A percentile compares a stretch with the other conserved stretches of the same genome.
Conservation (phyloP, 2,113 vertebrate genomes). For the Penelope pileata region DNA sequence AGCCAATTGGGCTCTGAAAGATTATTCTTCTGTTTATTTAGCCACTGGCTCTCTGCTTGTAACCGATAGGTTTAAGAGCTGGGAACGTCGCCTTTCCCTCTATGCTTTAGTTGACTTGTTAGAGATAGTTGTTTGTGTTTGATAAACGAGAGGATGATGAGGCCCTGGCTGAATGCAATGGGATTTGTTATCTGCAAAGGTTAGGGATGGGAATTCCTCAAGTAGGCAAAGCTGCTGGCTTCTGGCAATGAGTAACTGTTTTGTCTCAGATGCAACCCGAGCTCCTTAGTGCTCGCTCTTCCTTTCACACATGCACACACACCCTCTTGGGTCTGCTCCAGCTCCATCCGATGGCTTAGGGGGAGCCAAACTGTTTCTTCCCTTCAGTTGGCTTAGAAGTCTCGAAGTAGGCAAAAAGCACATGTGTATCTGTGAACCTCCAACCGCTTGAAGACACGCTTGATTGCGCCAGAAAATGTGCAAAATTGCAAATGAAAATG, state of each 20-base stretch:
- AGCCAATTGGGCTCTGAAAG: slow-evolving; percentile 32
- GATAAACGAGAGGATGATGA: slow-evolving; percentile 61
- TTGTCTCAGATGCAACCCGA: slow-evolving; percentile 53
- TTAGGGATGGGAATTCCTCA: slow-evolving; percentile 56
- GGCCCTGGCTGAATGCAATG: neutral
- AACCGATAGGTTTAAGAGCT: slow-evolving; percentile 28
- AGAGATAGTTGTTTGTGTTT: slow-evolving; percentile 57
- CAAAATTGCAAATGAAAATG: neutral
- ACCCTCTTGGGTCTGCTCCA: slow-evolving; percentile 15
- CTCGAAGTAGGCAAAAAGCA: neutral
- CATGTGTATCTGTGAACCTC: neutral
- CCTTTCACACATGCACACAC: slow-evolving; percentile 2
- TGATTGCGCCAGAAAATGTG: neutral
- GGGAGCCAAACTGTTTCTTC: neutral
- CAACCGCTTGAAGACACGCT: neutral
- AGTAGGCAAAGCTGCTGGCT: slow-evolving; percentile 24
- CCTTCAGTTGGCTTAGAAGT: neutral
- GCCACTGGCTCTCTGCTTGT: slow-evolving; percentile 15
- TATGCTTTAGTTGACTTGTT: slow-evolving; percentile 52
- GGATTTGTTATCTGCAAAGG: neutral
- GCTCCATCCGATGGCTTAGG: neutral
- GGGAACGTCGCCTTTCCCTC: slow-evolving; percentile 33
- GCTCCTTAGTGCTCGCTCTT: neutral
- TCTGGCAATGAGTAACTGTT: slow-evolving; percentile 73
- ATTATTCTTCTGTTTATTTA: slow-evolving; percentile 57